Evolutionary conservation across 2,888 invertebrate species (phyloP).

Genomic region (Steromphala cineraria): DNA sequence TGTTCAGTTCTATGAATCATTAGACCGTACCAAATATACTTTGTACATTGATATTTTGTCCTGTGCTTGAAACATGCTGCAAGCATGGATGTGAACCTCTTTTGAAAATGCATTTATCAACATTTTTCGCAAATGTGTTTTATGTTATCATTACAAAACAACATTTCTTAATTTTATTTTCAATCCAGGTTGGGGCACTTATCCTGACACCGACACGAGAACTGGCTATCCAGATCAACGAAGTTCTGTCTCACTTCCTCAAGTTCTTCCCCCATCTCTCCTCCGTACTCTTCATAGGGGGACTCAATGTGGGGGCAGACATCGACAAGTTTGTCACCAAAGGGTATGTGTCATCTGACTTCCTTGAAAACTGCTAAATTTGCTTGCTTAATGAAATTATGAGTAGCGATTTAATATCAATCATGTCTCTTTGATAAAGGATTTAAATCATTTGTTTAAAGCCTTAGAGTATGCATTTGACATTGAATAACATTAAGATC

Average conservation of each 20-base stretch:
- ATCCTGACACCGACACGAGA: conserved; percentile 97
- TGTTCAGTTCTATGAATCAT: too few species aligned
- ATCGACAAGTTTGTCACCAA: conserved; percentile 81
- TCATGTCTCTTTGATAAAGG: neutral
- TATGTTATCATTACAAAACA: neutral
- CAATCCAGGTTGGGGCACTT: conserved; percentile 84
- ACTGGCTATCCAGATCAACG: conserved; percentile 91
- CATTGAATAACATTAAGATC: too few species aligned
- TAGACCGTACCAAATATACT: too few species aligned
- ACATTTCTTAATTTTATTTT: neutral
- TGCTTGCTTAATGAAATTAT: too few species aligned
- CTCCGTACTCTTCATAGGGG: conserved; percentile 82
- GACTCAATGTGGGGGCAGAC: conserved; percentile 87
- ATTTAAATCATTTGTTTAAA: too few species aligned
- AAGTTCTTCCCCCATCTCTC: conserved; percentile 67
- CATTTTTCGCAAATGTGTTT: too few species aligned
- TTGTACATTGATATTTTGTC: too few species aligned
- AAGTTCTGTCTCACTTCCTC: conserved; percentile 73
- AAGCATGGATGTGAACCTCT: too few species aligned
- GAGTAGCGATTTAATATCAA: too few species aligned
- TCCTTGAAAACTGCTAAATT: too few species aligned
- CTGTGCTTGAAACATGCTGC: too few species aligned
- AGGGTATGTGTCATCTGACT: conserved; percentile 76
- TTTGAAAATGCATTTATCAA: neutral
- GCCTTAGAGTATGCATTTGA: too few species aligned